Evolutionary conservation across 2,797 vertebrate species (phyloP).

Genomic region (Cheirogaleus major): DNA sequence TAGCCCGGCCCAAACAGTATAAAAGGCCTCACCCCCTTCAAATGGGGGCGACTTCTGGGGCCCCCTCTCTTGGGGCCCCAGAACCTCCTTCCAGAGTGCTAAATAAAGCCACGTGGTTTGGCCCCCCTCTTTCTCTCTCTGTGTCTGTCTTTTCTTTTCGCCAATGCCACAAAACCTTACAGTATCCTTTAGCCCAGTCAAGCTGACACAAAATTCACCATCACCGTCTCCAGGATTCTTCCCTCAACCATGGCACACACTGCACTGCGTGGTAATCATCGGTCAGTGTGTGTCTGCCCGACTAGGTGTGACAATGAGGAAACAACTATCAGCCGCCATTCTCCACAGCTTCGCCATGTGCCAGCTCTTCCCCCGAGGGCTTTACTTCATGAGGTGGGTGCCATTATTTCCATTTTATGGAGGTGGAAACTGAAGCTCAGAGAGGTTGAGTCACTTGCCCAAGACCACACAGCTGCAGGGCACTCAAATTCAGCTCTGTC

Average conservation of each 20-base stretch:
- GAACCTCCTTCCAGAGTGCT: no score
- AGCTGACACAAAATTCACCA: background rate
- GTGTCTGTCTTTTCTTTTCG: no score
- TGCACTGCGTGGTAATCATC: background rate
- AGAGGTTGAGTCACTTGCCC: background rate
- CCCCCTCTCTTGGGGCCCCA: no score
- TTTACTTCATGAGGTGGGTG: background rate
- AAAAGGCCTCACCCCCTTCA: no score
- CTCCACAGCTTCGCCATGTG: background rate
- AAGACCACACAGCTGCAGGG: background rate
- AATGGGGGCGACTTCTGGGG: no score
- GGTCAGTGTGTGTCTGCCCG: background rate
- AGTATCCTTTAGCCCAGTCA: background rate
- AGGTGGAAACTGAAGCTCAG: background rate
- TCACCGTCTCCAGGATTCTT: background rate
- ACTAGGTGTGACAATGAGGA: background rate
- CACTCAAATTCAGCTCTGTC: background rate
- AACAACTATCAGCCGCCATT: background rate
- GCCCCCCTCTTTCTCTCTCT: no score
- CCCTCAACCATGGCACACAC: no score
- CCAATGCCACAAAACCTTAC: no score
- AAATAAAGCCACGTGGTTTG: no score
- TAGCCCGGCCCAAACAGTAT: no score
- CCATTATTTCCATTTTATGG: background rate
- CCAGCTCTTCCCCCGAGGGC: background rate